phyloP scores from a whole-genome alignment of 2,888 invertebrate genomes.

The Ochropleura plecta region DNA sequence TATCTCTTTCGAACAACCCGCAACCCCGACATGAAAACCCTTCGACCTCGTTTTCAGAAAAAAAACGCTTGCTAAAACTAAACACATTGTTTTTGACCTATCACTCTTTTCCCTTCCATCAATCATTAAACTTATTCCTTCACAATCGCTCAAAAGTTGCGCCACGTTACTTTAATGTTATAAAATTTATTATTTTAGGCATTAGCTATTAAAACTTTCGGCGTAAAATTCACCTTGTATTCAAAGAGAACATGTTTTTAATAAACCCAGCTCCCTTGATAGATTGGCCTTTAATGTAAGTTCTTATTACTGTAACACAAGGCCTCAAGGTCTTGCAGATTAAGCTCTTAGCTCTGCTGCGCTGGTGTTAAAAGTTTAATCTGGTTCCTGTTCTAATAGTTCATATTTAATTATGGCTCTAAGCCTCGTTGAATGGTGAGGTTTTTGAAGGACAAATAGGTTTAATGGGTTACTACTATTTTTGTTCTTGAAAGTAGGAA shows the following conservation, averaged over 20 bases:
- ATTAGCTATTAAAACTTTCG: slow-evolving; percentile 28
- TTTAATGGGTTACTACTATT: slow-evolving; percentile 3
- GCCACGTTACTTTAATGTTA: slow-evolving; percentile 9
- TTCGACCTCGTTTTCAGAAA: neutral
- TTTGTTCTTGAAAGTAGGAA: slow-evolving; percentile 4
- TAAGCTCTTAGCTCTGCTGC: slow-evolving; percentile 42
- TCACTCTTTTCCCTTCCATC: neutral
- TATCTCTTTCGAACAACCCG: no score
- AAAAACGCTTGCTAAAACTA: neutral
- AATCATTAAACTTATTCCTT: slow-evolving; percentile 11
- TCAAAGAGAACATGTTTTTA: slow-evolving; percentile 31
- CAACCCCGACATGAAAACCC: no score
- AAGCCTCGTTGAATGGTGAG: slow-evolving; percentile 23
- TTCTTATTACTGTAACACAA: slow-evolving; percentile 29
- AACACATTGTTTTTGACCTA: neutral
- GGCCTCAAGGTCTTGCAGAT: slow-evolving; percentile 34
- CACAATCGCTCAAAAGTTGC: neutral
- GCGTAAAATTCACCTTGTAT: slow-evolving; percentile 20
- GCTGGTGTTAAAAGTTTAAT: slow-evolving; percentile 43
- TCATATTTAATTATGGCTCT: slow-evolving; percentile 27
- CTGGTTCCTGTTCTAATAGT: slow-evolving; percentile 23
- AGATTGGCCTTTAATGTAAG: slow-evolving; percentile 36
- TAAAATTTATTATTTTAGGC: slow-evolving; percentile 18
- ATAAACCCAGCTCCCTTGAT: slow-evolving; percentile 26
- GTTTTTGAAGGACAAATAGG: neutral